A percentile compares a stretch with the other conserved stretches of the same genome.
Evolutionary conservation across 2,797 vertebrate genomes (phyloP).

Genomic region (Onychomys leucogaster): DNA sequence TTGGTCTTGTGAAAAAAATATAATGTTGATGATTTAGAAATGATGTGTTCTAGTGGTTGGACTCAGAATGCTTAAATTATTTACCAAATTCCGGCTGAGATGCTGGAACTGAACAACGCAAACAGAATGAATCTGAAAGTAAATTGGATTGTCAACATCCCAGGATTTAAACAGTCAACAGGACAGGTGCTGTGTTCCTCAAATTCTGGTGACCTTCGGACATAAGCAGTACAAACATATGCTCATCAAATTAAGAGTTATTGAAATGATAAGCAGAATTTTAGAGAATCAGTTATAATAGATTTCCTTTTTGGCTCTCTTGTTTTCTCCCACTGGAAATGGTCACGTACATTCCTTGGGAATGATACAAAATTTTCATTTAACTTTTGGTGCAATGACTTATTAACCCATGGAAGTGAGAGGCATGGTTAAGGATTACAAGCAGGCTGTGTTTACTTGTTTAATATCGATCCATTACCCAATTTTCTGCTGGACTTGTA

Average conservation of each 20-base stretch:
- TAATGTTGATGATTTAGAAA: constrained; percentile 56
- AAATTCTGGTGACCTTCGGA: neutral
- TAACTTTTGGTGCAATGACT: constrained; percentile 1
- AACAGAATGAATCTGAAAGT: constrained; percentile 51
- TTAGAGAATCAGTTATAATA: neutral
- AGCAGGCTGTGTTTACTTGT: neutral
- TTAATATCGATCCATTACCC: neutral
- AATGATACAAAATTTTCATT: neutral
- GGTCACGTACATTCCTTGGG: neutral
- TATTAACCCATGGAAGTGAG: neutral
- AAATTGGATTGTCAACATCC: neutral
- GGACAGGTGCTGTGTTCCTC: neutral
- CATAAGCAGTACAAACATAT: fast-evolving
- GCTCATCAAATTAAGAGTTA: neutral
- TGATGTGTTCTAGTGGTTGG: constrained; percentile 18
- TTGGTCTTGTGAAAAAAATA: neutral
- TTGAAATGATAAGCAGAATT: neutral
- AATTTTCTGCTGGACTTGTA: neutral
- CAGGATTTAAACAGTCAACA: neutral
- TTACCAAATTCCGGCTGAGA: constrained; percentile 61
- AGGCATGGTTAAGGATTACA: neutral
- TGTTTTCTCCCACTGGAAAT: neutral
- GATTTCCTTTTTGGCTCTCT: neutral
- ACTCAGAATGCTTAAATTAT: constrained; percentile 69
- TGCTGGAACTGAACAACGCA: constrained; percentile 48